Conservation (phyloP, 2,888 invertebrate species). For the Rosalia funebris region DNA sequence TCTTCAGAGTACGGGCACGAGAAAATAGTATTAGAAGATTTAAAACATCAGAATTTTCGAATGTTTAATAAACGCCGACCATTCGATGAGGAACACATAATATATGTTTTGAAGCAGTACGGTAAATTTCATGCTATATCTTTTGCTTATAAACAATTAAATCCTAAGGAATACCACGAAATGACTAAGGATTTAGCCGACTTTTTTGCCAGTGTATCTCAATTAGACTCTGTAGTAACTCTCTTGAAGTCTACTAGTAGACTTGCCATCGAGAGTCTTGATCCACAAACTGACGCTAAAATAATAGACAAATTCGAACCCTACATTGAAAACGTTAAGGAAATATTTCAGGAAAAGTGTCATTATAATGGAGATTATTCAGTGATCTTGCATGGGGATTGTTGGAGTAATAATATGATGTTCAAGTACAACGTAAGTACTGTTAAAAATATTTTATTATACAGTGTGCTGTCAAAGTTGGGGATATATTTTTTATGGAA, state of each 20-base stretch:
- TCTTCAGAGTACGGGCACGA: slow-evolving; percentile 23
- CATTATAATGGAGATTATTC: slow-evolving; percentile 17
- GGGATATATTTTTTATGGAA: too few relatives aligned
- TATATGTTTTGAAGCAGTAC: slow-evolving; percentile 37
- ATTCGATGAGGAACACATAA: slow-evolving; percentile 39
- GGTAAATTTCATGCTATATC: slow-evolving; percentile 45
- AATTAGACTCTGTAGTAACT: background rate
- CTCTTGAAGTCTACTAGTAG: background rate
- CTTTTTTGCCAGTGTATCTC: background rate
- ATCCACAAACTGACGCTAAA: slow-evolving; percentile 7
- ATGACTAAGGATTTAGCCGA: background rate
- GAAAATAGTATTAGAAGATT: slow-evolving; percentile 38
- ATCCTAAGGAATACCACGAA: slow-evolving; percentile 31
- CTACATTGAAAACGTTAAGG: background rate
- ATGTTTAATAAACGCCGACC: slow-evolving; percentile 22
- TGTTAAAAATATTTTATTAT: too few relatives aligned
- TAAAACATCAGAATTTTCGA: slow-evolving; percentile 27
- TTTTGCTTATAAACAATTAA: slow-evolving; percentile 38
- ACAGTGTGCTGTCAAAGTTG: too few relatives aligned
- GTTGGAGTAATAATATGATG: slow-evolving; percentile 50
- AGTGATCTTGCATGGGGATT: slow-evolving; percentile 51
- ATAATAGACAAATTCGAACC: slow-evolving; percentile 10
- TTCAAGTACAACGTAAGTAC: slow-evolving; percentile 49
- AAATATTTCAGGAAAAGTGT: background rate
- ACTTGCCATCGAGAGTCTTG: background rate